phyloP scores from a whole-genome alignment of 2,113 vertebrate genomes.

The Trematocara stigmaticum region DNA sequence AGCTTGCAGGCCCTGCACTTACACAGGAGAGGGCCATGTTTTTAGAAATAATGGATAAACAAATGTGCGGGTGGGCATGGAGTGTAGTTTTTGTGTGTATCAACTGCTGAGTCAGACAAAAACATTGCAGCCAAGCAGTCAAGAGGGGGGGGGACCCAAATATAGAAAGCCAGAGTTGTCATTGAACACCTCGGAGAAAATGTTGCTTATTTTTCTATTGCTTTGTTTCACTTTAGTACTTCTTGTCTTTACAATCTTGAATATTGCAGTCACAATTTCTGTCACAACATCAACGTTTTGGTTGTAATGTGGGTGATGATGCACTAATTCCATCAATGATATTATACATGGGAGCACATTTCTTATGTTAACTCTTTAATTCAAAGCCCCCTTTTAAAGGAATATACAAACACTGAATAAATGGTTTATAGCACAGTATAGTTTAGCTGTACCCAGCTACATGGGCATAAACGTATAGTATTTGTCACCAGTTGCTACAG shows the following conservation, averaged over 20 bases:
- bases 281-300: background rate
- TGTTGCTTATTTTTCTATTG: background rate
- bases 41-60: constrained; percentile 13
- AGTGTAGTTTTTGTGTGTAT: background rate
- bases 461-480: background rate
- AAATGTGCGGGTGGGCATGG: constrained; percentile 18
- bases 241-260: background rate
- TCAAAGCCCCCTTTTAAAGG: background rate
- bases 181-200: background rate
- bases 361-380: background rate
- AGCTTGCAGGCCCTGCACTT: background rate
- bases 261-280: background rate
- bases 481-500: background rate
- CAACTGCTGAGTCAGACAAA: constrained; percentile 56
- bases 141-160: background rate
- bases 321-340: background rate
- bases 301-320: background rate
- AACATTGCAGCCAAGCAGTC: constrained; percentile 3
- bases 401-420: background rate
- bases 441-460: background rate
- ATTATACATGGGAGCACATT: background rate
- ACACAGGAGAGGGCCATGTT: background rate
- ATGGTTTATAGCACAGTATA: background rate
- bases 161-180: background rate
- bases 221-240: background rate